These are phyloP conservation scores for Euzetes globulus DNA, from an alignment of 2,888 invertebrate species.

Conservation along the genomic window DNA sequence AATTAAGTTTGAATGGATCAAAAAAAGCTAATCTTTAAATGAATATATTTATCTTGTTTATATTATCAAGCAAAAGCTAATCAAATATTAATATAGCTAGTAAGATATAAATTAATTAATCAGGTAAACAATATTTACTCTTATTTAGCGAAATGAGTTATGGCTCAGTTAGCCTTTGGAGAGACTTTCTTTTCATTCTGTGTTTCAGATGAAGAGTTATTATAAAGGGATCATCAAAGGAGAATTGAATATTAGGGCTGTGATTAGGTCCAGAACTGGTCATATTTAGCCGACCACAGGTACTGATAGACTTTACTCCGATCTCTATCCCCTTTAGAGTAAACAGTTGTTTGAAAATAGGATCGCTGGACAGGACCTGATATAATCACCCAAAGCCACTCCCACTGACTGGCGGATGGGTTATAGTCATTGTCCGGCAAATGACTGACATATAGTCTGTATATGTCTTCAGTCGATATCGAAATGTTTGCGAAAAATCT, in stretches of 20 bases:
- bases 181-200: background rate
- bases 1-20: too few species aligned
- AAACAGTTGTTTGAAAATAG: slow-evolving; percentile 1
- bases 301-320: background rate
- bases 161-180: background rate
- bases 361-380: slow-evolving; percentile 6
- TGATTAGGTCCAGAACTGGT: background rate
- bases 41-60: too few species aligned
- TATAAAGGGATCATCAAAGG: background rate
- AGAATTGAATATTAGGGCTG: background rate
- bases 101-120: too few species aligned
- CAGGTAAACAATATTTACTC: too few species aligned
- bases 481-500: background rate
- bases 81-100: too few species aligned
- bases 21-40: too few species aligned
- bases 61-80: too few species aligned
- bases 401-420: background rate
- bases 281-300: background rate
- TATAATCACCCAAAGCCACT: slow-evolving; percentile 17
- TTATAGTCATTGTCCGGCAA: background rate
- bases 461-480: background rate
- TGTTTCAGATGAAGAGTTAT: background rate
- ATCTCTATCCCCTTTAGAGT: background rate
- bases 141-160: background rate
- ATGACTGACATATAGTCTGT: background rate